Conservation (phyloP, 1,140 invertebrate genomes). For the Delia radicum region DNA sequence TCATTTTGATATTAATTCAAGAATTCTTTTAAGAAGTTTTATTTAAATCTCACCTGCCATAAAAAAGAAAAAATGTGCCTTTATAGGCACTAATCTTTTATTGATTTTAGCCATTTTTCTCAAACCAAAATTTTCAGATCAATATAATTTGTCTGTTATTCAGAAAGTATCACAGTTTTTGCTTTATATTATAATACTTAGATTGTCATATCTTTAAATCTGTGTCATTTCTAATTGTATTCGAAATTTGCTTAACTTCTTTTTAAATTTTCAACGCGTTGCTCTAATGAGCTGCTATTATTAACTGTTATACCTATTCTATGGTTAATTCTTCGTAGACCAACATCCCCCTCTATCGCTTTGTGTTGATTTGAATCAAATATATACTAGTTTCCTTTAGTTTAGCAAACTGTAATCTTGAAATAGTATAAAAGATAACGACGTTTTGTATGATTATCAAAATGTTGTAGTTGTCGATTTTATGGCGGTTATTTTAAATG, state of each 20-base stretch:
- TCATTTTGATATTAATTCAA: not conserved
- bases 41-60: conserved; percentile 67
- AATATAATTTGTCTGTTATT: no score
- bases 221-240: not conserved
- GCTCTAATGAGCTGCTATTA: not conserved
- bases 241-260: not conserved
- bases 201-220: not conserved
- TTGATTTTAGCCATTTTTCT: conserved; percentile 65
- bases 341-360: no score
- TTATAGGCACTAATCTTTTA: conserved; percentile 68
- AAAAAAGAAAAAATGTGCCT: conserved; percentile 79
- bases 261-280: not conserved
- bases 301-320: no score
- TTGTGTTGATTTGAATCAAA: not conserved
- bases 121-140: no score
- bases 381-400: not conserved
- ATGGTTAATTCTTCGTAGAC: no score
- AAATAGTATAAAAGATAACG: not conserved
- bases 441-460: not conserved
- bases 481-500: not conserved
- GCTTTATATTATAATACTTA: no score
- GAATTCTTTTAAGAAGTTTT: not conserved
- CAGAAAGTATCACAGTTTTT: not conserved
- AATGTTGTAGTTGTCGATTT: not conserved
- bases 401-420: not conserved